phyloP scores from a whole-genome alignment of 2,113 vertebrate species.

The Marcusenius ussheri region DNA sequence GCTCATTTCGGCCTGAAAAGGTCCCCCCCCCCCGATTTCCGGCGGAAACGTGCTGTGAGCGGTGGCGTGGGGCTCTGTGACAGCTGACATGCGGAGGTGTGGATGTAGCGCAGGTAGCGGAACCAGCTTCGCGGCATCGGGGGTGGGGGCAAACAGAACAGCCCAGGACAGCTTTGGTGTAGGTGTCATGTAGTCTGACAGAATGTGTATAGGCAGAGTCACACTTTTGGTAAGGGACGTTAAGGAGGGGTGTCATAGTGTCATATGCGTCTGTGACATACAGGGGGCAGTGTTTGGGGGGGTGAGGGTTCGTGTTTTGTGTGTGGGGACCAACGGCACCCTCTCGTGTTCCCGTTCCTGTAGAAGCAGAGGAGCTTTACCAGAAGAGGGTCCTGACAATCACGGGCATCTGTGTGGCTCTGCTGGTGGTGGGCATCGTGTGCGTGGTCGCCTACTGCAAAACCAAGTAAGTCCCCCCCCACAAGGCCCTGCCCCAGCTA shows the following conservation, averaged over 20 bases:
- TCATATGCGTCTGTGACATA: background rate
- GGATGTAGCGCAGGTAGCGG: background rate
- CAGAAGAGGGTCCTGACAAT: conserved; percentile 98
- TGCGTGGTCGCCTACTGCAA: conserved; percentile 98
- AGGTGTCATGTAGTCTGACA: background rate
- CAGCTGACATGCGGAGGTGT: background rate
- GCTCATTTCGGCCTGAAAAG: background rate
- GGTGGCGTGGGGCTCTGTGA: background rate
- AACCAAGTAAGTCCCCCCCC: conserved; percentile 84
- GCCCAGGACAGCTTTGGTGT: background rate
- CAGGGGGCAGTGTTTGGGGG: background rate
- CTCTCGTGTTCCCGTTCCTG: conserved; percentile 47
- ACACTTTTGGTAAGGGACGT: background rate
- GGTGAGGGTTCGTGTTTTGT: background rate
- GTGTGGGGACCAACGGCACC: background rate
- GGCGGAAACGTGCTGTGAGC: background rate
- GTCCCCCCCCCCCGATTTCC: background rate
- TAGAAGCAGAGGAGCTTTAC: conserved; percentile 97
- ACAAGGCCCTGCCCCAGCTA: background rate
- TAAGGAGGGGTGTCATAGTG: background rate
- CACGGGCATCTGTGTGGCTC: conserved; percentile 94
- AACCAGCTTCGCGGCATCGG: background rate
- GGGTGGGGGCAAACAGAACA: background rate
- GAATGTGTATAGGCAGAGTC: background rate
- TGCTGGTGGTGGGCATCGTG: conserved; percentile 94